Base-by-base conservation (phyloP, 2,797 vertebrate species). In the Heteromormyrus szaboi region DNA sequence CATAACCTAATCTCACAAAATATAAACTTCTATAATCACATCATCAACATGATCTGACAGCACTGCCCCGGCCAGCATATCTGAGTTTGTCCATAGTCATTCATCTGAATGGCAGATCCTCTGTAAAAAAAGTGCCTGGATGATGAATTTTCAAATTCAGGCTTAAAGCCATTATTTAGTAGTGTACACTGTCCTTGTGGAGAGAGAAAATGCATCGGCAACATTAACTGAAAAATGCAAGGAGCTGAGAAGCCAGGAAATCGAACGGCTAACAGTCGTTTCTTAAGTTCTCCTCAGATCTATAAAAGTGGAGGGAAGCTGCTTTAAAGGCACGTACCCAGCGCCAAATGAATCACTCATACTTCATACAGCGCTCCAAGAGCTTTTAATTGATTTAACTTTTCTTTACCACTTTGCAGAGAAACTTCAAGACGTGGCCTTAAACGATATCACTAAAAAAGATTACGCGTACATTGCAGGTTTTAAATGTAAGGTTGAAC, bases 61-160 rank as follows among this genome's bases (percentile, higher is more conserved):
- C 88, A 90, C 85, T 86, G 90, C 88, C 90, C 90, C 89, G 85
- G 29, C 86, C 54, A 25, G 86, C 76, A 85, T 53, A 56, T 91
- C 91, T 37, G 1, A 3, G 11, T 86, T 2, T 29, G 90, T 93
- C 92, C 83, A 8, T 19, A 90, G 88, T 90, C 85, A 92, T 93
- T 90, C 89, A 76, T 89, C 41, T 92, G 92, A 93, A 90, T 90
- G 91, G 87, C 91, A 90, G 87, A 22, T 44, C 88, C 41, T 86
- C 79, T n/a, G 44, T 72, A 17, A 50, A 50, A 90, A 84, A 84
- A 88, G 85, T 79, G 33, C 59, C 59, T 89, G 51, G 51, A 90
- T 89, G 88, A 88, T 19, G 2, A 59, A 53, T 79, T 88, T 50
- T 85, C 89, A 90, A 90, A 91, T 90, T 90, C 51, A n/a, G 25